A percentile compares a stretch with the other conserved stretches of the same genome.
Evolutionary conservation across 64 coral and sea anemone genomes (phyloP).

Genomic region (Pocillopora damicornis): DNA sequence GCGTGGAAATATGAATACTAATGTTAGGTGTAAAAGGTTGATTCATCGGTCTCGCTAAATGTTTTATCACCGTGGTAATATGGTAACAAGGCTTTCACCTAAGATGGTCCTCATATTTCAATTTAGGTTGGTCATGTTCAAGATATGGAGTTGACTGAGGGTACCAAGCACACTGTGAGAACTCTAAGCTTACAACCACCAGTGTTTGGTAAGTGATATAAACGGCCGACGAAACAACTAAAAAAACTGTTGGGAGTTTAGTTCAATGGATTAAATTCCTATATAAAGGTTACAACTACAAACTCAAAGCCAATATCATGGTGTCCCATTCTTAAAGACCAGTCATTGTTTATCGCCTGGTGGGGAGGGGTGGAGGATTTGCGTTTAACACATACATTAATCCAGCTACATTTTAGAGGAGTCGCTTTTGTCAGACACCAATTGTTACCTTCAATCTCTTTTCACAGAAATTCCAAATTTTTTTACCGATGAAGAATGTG

Average conservation of each 20-base stretch:
- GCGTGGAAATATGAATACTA: too few species aligned
- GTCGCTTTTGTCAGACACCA: not conserved
- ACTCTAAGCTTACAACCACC: constrained; percentile 73
- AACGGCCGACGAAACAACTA: not conserved
- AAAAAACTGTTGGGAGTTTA: not conserved
- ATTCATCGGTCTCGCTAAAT: too few species aligned
- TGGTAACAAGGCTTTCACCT: too few species aligned
- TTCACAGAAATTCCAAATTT: constrained; percentile 92
- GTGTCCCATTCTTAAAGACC: too few species aligned
- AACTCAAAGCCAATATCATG: too few species aligned
- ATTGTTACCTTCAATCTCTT: not conserved
- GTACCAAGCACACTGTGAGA: constrained; percentile 30
- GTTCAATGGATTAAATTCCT: too few species aligned
- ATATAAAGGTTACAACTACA: too few species aligned
- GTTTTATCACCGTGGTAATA: too few species aligned
- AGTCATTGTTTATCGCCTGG: too few species aligned
- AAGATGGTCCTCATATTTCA: not conserved
- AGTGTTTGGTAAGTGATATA: constrained; percentile 64
- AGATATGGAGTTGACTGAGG: constrained; percentile 52
- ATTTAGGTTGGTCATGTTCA: constrained; percentile 64
- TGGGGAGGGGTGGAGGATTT: too few species aligned
- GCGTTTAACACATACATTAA: too few species aligned
- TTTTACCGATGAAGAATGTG: constrained; percentile 90
- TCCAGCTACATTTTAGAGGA: not conserved
- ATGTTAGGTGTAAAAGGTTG: too few species aligned